A percentile compares a stretch with the other conserved stretches of the same genome.
phyloP scores from a whole-genome alignment of 2,797 vertebrate species.

The Acanthornis magna region DNA sequence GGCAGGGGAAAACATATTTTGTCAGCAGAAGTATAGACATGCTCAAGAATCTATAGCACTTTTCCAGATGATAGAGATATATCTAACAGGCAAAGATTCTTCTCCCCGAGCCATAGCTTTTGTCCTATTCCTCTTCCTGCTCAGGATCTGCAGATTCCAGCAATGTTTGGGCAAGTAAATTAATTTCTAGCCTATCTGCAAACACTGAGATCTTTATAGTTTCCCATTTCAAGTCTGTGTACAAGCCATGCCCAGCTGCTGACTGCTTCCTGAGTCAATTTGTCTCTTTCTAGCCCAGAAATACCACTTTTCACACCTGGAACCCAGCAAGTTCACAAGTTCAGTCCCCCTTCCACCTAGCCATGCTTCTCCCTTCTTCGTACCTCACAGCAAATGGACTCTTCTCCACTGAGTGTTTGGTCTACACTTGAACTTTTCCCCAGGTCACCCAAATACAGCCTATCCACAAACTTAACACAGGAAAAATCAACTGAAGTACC shows the following conservation, averaged over 20 bases:
- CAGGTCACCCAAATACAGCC: not conserved
- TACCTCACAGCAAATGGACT: not conserved
- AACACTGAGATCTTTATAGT: not conserved
- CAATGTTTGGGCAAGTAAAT: not conserved
- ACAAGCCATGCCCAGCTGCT: not conserved
- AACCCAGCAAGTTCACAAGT: not conserved
- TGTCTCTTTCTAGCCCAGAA: not conserved
- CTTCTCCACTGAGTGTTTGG: not conserved
- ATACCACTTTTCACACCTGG: not conserved
- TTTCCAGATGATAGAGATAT: not conserved
- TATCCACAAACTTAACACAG: not conserved
- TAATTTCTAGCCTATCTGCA: not conserved
- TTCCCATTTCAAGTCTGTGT: not conserved
- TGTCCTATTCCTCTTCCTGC: not conserved
- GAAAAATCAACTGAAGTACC: not conserved
- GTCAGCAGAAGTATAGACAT: conserved; percentile 1
- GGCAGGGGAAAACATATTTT: not conserved
- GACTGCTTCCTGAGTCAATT: not conserved
- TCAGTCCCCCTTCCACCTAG: not conserved
- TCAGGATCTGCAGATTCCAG: not conserved
- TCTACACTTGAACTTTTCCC: not conserved
- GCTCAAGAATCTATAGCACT: not conserved
- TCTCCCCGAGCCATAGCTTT: not conserved
- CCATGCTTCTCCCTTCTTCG: fast-evolving
- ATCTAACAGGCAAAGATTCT: not conserved